phyloP scores from a whole-genome alignment of 2,888 invertebrate species.

The Ochlodes sylvanus region DNA sequence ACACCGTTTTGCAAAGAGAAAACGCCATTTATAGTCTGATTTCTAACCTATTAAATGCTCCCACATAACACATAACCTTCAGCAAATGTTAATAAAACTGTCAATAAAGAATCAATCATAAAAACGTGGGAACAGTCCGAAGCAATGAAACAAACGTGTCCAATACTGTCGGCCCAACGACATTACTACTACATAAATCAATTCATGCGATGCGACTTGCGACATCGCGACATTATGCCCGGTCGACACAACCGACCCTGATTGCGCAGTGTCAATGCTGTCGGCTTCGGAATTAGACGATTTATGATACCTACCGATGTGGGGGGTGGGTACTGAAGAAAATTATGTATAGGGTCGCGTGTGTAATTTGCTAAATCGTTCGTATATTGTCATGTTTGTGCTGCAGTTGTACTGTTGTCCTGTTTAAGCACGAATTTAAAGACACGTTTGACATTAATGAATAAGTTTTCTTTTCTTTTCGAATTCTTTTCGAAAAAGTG shows the following conservation, averaged over 20 bases:
- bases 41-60: too few species aligned
- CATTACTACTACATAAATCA: conserved; percentile 42
- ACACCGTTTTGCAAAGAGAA: too few species aligned
- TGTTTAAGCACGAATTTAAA: too few species aligned
- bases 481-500: too few species aligned
- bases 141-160: not conserved
- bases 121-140: conserved; percentile 32
- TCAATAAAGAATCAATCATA: conserved; percentile 27
- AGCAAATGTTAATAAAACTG: not conserved
- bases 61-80: too few species aligned
- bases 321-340: conserved; percentile 3
- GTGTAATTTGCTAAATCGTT: too few species aligned
- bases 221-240: conserved; percentile 5
- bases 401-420: too few species aligned
- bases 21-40: too few species aligned
- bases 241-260: not conserved
- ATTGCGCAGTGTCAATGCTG: conserved; percentile 7
- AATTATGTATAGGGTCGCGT: too few species aligned
- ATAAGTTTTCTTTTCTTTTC: too few species aligned
- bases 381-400: too few species aligned
- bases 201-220: conserved; percentile 38
- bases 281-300: conserved; percentile 14
- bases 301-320: not conserved
- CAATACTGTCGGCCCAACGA: conserved; percentile 24
- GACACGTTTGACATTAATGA: too few species aligned